phyloP scores from a whole-genome alignment of 2,888 invertebrate species.

The Platycheirus albimanus region DNA sequence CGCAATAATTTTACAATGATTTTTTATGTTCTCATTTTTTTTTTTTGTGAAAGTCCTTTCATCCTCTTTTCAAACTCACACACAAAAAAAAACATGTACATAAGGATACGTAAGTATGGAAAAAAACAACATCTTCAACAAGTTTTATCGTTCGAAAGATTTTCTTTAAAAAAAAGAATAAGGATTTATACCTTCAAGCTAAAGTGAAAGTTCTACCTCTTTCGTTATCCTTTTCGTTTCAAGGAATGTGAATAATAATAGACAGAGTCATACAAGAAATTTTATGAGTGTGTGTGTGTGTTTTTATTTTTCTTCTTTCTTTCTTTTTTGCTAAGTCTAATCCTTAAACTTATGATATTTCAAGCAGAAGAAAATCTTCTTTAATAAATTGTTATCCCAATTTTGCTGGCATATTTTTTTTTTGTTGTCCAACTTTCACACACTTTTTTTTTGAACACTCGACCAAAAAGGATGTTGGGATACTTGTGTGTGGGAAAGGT shows the following conservation, averaged over 20 bases:
- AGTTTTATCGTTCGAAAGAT: constrained; percentile 31
- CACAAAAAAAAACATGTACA: neutral
- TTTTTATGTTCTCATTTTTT: neutral
- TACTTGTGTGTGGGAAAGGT: neutral
- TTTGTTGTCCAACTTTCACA: neutral
- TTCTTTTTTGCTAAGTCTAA: constrained; percentile 6
- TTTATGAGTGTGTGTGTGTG: constrained; percentile 2
- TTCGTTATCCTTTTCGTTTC: constrained; percentile 15
- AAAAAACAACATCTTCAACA: constrained; percentile 36
- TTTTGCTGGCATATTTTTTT: constrained; percentile 27
- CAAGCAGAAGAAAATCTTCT: constrained; percentile 49
- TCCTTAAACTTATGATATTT: constrained; percentile 58
- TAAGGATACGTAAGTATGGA: too few species aligned
- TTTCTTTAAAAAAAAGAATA: neutral
- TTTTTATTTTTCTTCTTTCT: neutral
- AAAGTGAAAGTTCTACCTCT: constrained; percentile 6
- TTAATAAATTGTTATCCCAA: constrained; percentile 62
- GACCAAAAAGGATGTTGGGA: neutral
- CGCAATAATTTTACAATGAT: constrained; percentile 4
- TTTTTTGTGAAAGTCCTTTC: constrained; percentile 1
- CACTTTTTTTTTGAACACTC: neutral
- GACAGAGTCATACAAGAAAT: neutral
- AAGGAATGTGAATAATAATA: neutral
- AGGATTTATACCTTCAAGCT: constrained; percentile 2
- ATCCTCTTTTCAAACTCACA: constrained; percentile 3